Base-by-base conservation (phyloP, 2,113 vertebrate genomes). In the Blennius ocellaris region DNA sequence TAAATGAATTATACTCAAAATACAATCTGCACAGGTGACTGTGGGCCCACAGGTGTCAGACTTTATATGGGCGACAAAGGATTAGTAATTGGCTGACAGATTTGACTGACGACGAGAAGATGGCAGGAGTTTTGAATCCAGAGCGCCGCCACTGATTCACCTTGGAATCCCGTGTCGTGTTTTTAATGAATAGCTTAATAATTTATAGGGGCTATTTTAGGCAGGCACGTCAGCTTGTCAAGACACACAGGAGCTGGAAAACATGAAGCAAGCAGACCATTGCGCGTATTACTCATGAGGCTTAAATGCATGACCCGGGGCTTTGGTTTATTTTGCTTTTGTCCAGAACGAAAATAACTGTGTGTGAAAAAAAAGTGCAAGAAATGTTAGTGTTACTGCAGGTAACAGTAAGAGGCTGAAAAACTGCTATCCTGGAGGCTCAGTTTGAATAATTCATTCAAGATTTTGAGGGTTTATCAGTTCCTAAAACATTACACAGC, bases 1-100 rank as follows among this genome's bases (percentile, higher is more conserved):
- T 72, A 76, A 76, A 87, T 89, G 59, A 81, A 73, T 79, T 30
- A 2, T 49, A 36, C 49, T 50, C 8, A 36, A 16, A 76, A 75
- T 73, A 43, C 68, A 78, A 6, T 6, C 60, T 47, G 11, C 21
- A 8, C 40, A 47, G 30, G 69, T 50, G 52, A 55, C 51, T 3
- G 1, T 15, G 47, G 30, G 15, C 68, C 50, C 59, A 52, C 47
- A 65, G 61, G 68, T 81, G 69, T 71, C 73, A 60, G 30, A 44
- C 9, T n/a, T 43, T n/a, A 52, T 1, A 63, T 65, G 50, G 36
- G 37, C 65, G 50, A 11, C 43, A 54, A 30, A 43, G 8, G 40
- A 57, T 21, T n/a, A 51, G 58, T 52, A 66, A 51, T 41, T 30
- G 50, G 21, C 47, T 48, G 49, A 70, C 11, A 5, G 36, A 45